Conservation (phyloP, 2,797 vertebrate species). For the Hypotaenidia okinawae region DNA sequence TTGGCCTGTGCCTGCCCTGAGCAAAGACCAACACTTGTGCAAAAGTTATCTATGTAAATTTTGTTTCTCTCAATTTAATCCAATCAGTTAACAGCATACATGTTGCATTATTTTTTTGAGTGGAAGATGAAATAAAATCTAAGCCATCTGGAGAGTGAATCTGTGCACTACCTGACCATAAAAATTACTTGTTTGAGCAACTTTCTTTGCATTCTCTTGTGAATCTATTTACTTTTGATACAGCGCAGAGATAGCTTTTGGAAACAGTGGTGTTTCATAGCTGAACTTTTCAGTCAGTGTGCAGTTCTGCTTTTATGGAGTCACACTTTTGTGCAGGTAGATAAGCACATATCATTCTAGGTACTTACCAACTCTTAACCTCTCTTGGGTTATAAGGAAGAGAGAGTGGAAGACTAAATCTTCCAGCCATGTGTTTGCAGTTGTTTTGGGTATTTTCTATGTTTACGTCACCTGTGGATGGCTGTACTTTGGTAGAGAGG, state of each 20-base stretch:
- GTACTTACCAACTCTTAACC: neutral
- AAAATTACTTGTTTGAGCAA: neutral
- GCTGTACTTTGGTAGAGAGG: neutral
- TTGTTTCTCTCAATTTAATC: neutral
- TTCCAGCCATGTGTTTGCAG: neutral
- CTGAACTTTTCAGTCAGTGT: neutral
- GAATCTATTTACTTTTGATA: neutral
- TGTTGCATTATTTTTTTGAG: neutral
- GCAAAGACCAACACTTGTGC: neutral
- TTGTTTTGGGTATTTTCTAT: constrained; percentile 6
- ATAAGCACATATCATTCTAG: neutral
- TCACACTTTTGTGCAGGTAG: neutral
- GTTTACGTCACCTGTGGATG: constrained; percentile 7
- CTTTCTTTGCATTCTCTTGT: neutral
- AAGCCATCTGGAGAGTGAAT: neutral
- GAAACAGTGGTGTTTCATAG: neutral
- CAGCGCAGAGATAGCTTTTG: neutral
- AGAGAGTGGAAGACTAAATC: neutral
- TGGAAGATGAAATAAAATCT: neutral
- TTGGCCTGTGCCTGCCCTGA: constrained; percentile 6
- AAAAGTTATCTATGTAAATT: neutral
- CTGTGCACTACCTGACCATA: neutral
- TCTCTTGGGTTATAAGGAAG: neutral
- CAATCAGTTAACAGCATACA: too few relatives aligned
- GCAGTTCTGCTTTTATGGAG: neutral